These are phyloP conservation scores for Hippocampus comes DNA, from an alignment of 2,113 vertebrate genomes.

Conservation along the genomic window DNA sequence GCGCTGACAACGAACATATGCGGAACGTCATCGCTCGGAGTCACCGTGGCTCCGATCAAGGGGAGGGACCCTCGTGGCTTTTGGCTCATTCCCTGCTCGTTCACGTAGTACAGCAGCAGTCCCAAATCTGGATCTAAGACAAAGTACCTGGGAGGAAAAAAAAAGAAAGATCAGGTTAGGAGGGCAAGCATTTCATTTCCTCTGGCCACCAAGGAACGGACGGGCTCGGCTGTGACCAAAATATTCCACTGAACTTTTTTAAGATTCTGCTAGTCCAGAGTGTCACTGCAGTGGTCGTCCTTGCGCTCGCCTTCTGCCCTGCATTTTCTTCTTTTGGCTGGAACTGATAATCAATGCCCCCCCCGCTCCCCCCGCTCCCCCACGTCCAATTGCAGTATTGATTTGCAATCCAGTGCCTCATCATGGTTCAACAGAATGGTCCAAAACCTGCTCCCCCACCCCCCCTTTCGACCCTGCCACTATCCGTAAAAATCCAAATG, in stretches of 20 bases:
- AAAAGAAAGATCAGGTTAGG: not conserved
- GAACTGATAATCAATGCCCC: constrained; percentile 28
- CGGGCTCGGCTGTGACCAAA: too few species aligned
- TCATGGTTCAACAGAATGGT: not conserved
- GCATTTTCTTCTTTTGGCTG: constrained; percentile 2
- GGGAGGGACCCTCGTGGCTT: constrained; percentile 89
- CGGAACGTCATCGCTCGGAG: constrained; percentile 85
- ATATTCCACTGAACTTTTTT: too few species aligned
- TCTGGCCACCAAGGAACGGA: too few species aligned
- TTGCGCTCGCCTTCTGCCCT: constrained; percentile 6
- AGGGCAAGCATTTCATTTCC: not conserved
- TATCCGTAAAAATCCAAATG: too few species aligned
- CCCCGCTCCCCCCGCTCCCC: constrained; percentile 8
- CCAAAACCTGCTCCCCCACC: not conserved
- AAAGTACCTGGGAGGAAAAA: constrained; percentile 73
- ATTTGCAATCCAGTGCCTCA: constrained; percentile 13
- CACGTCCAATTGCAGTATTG: constrained; percentile 27
- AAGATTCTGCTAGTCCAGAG: not conserved
- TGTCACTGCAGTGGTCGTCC: constrained; percentile 1
- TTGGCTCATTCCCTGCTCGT: constrained; percentile 86
- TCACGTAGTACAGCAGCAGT: constrained; percentile 92
- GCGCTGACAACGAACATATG: constrained; percentile 89
- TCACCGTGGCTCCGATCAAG: constrained; percentile 86
- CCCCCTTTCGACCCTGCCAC: not conserved
- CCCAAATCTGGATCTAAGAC: constrained; percentile 88